Evolutionary conservation across 1,140 invertebrate genomes (phyloP).

Genomic region (Agrypnia vestita): DNA sequence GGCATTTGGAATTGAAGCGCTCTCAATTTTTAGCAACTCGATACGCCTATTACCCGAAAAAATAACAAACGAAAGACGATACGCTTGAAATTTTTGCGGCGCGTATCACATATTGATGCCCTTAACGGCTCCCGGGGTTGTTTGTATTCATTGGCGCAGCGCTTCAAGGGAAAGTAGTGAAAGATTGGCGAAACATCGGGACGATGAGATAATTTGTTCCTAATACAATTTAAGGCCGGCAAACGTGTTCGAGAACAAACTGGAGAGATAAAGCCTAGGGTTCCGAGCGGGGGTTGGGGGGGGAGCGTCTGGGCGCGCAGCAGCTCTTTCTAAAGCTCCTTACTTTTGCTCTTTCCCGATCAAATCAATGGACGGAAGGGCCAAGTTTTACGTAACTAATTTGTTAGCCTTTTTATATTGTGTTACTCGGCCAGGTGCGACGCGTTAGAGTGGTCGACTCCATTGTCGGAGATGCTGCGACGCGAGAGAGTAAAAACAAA

Average conservation of each 20-base stretch:
- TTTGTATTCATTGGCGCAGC: slow-evolving; percentile 30
- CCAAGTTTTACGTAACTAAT: slow-evolving; percentile 32
- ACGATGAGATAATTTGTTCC: slow-evolving; percentile 61
- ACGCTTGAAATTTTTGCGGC: slow-evolving; percentile 51
- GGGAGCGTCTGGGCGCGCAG: slow-evolving; percentile 30
- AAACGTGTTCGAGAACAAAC: slow-evolving; percentile 60
- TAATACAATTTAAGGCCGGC: slow-evolving; percentile 62
- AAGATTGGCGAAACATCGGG: slow-evolving; percentile 57
- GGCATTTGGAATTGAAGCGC: neutral
- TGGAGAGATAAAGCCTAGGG: slow-evolving; percentile 58
- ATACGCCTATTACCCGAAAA: slow-evolving; percentile 56
- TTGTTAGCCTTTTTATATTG: slow-evolving; percentile 23
- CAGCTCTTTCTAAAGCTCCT: slow-evolving; percentile 12
- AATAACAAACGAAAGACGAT: slow-evolving; percentile 61
- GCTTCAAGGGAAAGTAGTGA: slow-evolving; percentile 44
- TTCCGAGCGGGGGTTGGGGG: neutral
- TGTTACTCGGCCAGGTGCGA: neutral
- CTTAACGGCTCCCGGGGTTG: neutral
- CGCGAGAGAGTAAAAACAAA: no score
- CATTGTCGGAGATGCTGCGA: no score
- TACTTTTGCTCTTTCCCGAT: slow-evolving; percentile 41
- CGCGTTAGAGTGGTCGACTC: no score
- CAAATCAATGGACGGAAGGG: slow-evolving; percentile 48
- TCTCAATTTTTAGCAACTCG: slow-evolving; percentile 54
- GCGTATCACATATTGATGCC: slow-evolving; percentile 58